phyloP scores from a whole-genome alignment of 1,140 invertebrate species.

The Ceratitis capitata region DNA sequence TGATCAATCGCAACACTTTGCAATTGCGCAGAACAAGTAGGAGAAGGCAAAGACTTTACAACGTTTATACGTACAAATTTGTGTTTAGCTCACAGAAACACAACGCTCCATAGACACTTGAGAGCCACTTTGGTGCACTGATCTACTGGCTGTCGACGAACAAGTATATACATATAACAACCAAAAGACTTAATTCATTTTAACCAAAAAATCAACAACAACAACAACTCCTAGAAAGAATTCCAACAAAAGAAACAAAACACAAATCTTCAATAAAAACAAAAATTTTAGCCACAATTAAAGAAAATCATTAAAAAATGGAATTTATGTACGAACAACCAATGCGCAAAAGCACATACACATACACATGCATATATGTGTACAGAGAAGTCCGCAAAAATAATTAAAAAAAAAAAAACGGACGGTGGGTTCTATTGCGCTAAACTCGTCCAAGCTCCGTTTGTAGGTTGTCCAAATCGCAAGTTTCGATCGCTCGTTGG shows the following conservation, averaged over 20 bases:
- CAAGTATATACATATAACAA: background rate
- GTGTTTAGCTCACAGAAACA: background rate
- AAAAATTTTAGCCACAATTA: background rate
- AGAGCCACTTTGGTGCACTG: background rate
- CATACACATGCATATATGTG: background rate
- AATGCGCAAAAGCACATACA: background rate
- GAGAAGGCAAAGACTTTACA: too few species aligned
- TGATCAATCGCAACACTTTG: background rate
- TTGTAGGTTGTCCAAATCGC: background rate
- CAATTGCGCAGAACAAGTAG: background rate
- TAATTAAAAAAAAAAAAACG: too few species aligned
- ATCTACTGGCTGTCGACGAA: background rate
- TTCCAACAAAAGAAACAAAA: background rate
- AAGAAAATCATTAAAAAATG: background rate
- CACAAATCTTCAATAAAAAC: background rate
- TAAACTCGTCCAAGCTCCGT: background rate
- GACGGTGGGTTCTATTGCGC: background rate
- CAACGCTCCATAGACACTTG: background rate
- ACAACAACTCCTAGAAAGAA: background rate
- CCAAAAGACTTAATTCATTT: background rate
- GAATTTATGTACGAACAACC: background rate
- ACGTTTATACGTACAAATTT: background rate
- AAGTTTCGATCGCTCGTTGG: background rate
- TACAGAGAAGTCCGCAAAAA: background rate
- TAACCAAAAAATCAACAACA: background rate